phyloP scores from a whole-genome alignment of 1,140 invertebrate species.

The Archegozetes longisetosus region DNA sequence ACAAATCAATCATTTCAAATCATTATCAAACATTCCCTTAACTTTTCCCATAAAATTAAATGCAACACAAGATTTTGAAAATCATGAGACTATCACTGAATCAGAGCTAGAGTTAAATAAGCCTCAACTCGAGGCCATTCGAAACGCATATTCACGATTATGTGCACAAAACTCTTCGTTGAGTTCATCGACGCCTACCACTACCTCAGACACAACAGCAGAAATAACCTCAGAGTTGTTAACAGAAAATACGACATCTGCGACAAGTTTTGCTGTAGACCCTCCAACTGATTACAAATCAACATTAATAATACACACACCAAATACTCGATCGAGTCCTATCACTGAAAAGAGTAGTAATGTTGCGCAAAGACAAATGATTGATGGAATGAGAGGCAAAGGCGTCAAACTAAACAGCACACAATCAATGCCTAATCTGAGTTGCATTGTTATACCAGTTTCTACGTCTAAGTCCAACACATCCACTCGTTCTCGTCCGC shows the following conservation, averaged over 20 bases:
- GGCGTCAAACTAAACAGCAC: background rate
- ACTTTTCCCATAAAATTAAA: background rate
- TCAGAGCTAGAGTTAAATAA: background rate
- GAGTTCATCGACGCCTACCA: background rate
- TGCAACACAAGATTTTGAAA: background rate
- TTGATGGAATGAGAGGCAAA: background rate
- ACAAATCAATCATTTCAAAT: conserved; percentile 16
- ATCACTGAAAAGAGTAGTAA: background rate
- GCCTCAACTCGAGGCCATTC: background rate
- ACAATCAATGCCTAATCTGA: conserved; percentile 22
- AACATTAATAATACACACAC: background rate
- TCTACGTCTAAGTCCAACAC: background rate
- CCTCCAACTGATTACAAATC: background rate
- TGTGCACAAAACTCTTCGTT: background rate
- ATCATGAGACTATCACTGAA: background rate
- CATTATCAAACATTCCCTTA: conserved; percentile 19
- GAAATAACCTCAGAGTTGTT: background rate
- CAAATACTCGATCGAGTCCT: background rate
- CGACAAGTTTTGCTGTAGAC: background rate
- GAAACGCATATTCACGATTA: background rate
- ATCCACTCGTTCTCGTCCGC: background rate
- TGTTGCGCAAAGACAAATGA: background rate
- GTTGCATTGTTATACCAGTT: conserved; percentile 2
- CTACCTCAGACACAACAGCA: background rate
- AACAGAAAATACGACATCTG: background rate